Conservation (phyloP, 2,888 invertebrate genomes). For the Fragum sueziense region DNA sequence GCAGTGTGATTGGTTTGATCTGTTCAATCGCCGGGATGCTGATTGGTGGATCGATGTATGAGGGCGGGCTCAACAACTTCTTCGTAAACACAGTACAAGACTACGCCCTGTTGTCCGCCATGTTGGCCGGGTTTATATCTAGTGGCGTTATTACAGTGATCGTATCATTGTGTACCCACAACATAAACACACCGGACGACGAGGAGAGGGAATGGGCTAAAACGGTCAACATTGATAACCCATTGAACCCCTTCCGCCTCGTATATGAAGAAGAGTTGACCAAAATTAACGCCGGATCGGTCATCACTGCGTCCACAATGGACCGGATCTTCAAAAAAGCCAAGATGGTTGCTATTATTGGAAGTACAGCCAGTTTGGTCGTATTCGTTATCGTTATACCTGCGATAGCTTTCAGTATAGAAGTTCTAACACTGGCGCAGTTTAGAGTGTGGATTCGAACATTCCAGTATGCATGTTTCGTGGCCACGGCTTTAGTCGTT, state of each 20-base stretch:
- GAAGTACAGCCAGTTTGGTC: conserved; percentile 44
- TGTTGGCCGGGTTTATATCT: conserved; percentile 62
- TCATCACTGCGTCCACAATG: conserved; percentile 55
- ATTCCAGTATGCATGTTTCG: conserved; percentile 52
- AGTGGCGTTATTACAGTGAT: conserved; percentile 66
- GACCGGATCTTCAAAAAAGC: conserved; percentile 56
- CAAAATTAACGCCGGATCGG: conserved; percentile 37
- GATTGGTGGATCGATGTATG: conserved; percentile 65
- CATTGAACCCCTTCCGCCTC: conserved; percentile 68
- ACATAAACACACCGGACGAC: conserved; percentile 57
- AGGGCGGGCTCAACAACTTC: conserved; percentile 70
- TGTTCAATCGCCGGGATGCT: conserved; percentile 64
- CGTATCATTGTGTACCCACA: conserved; percentile 69
- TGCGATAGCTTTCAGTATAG: conserved; percentile 45
- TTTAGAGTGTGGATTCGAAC: conserved; percentile 52
- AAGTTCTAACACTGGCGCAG: conserved; percentile 49
- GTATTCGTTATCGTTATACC: conserved; percentile 57
- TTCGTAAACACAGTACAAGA: conserved; percentile 67
- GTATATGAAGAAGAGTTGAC: conserved; percentile 68
- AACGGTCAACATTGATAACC: conserved; percentile 72
- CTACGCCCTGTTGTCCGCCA: conserved; percentile 70
- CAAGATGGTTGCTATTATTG: conserved; percentile 44
- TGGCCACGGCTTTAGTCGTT: conserved; percentile 53
- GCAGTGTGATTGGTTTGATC: conserved; percentile 65
- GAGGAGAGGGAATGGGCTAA: conserved; percentile 68